Percentiles rank a stretch among this genome's conserved stretches.
These are phyloP conservation scores for Eolophus roseicapilla DNA, from an alignment of 2,113 vertebrate species.

Conservation along the genomic window DNA sequence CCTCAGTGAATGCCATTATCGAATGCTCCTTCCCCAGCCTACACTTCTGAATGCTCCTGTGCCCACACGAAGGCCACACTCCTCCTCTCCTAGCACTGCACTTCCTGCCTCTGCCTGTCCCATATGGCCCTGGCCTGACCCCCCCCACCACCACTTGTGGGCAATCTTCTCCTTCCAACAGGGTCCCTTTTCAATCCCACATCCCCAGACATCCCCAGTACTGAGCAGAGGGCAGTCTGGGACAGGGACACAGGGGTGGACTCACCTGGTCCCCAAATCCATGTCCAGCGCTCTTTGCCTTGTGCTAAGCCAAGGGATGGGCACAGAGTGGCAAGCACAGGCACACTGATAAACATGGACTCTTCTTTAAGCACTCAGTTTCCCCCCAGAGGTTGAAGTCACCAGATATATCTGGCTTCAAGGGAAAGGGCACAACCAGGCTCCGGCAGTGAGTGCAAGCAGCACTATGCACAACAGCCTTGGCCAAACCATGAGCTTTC, in stretches of 20 bases:
- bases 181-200: neutral
- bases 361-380: neutral
- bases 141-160: neutral
- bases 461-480: neutral
- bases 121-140: too few relatives aligned
- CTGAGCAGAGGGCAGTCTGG: neutral
- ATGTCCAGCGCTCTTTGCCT: neutral
- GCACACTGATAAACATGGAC: fast-evolving
- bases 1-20: neutral
- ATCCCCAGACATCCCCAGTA: neutral
- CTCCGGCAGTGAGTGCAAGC: fast-evolving
- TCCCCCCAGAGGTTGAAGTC: neutral
- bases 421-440: neutral
- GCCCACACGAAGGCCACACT: fast-evolving
- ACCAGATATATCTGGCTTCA: neutral
- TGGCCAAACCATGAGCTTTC: neutral
- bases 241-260: neutral
- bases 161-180: fast-evolving
- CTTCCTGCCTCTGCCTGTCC: neutral
- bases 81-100: neutral
- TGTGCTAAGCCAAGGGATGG: neutral
- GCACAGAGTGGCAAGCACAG: fast-evolving
- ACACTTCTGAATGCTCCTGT: neutral
- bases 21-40: neutral
- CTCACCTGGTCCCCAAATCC: fast-evolving